Evolutionary conservation across 2,797 vertebrate genomes (phyloP), one percentile per base, ranked within the genome.

Genomic region (Parambassis ranga): DNA sequence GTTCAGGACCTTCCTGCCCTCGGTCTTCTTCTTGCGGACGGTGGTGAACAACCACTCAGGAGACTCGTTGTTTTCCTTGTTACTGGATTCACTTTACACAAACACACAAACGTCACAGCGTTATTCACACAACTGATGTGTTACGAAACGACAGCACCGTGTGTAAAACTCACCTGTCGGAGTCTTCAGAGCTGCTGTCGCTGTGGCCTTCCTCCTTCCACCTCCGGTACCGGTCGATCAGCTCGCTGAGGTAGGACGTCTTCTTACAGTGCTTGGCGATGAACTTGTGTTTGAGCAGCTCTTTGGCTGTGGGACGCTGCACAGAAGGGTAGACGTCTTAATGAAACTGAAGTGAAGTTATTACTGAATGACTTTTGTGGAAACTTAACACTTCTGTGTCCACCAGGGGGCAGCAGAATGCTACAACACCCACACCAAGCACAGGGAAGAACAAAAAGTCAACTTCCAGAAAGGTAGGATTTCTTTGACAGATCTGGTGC

Each of bases 201-300:
- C 94, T 94, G 77, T 94, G 93, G 31, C 94, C 95, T 55, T 95
- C 94, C 3, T 95, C 92, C 81, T 93, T 96, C 96, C 95, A 96
- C 33, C 95, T 82, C 83, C 95, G 91, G 89, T 94, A 95, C 65
- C 96, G 74, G 79, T 98, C 96, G 18, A 98, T 97, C 68, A 98
- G 85, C 89, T 98, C 96, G 0, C 95, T 95, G 87, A 98, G 79
- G 84, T 96, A 98, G 15, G 96, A 97, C 0, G 94, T 97, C 81
- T 97, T 98, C 92, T 96, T 98, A n/a, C 94, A 94, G 28, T 95
- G 92, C 67, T 94, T 94, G 43, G 94, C 48, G 66, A 98, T 96
- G 77, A 96, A 98, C 84, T 95, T 98, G 92, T 98, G 96, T 80
- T 96, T 98, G 75, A 98, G 82, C 8, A 98, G 87, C 71, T 98